These are phyloP conservation scores for Watsonalla cultraria DNA, from an alignment of 2,888 invertebrate genomes.

Conservation along the genomic window DNA sequence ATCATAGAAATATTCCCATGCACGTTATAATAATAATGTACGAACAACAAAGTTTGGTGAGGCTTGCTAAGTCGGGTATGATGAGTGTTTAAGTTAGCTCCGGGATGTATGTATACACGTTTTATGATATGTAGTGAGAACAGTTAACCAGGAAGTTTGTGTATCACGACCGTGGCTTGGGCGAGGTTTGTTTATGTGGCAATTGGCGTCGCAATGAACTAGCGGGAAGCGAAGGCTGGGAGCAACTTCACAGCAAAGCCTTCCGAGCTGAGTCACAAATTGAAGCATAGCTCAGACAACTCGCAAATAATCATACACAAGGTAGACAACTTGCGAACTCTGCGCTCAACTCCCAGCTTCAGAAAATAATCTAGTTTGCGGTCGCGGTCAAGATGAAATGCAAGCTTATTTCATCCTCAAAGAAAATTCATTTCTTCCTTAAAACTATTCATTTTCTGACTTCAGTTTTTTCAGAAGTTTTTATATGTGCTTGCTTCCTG, in stretches of 20 bases:
- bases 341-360: slow-evolving; percentile 39
- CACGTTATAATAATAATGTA: slow-evolving; percentile 22
- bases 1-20: not conserved
- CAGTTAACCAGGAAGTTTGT: slow-evolving; percentile 59
- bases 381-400: slow-evolving; percentile 48
- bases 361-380: slow-evolving; percentile 49
- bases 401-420: slow-evolving; percentile 5
- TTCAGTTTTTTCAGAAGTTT: not conserved
- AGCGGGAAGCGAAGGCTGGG: slow-evolving; percentile 42
- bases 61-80: slow-evolving; percentile 26
- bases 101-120: slow-evolving; percentile 19
- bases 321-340: slow-evolving; percentile 47
- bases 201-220: slow-evolving; percentile 67
- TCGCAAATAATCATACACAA: slow-evolving; percentile 69
- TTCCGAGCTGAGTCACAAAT: slow-evolving; percentile 60
- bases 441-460: not conserved
- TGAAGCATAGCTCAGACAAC: slow-evolving; percentile 55
- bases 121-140: slow-evolving; percentile 53
- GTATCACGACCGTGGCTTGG: slow-evolving; percentile 49
- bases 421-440: not conserved
- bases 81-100: slow-evolving; percentile 34
- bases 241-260: slow-evolving; percentile 59
- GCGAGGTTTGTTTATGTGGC: slow-evolving; percentile 66
- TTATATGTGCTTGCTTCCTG: not conserved
- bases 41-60: slow-evolving; percentile 27